Evolutionary conservation across 2,797 vertebrate species (phyloP).

Genomic region (Melanotaenia boesemani): DNA sequence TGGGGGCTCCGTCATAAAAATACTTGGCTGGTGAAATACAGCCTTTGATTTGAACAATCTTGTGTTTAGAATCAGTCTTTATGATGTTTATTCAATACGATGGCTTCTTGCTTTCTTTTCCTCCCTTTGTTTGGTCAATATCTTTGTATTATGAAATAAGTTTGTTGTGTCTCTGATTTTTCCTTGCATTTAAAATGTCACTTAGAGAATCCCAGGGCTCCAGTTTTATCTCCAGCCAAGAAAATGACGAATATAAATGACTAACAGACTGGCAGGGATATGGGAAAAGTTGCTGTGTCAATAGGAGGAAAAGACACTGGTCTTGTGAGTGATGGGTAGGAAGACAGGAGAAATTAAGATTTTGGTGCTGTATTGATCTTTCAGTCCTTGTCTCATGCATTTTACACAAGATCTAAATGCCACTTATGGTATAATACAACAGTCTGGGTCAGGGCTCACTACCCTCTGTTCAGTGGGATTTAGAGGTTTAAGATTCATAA

Average conservation of each 20-base stretch:
- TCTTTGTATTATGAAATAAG: conserved; percentile 66
- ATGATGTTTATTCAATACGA: conserved; percentile 65
- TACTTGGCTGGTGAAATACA: conserved; percentile 52
- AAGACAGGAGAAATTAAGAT: conserved; percentile 77
- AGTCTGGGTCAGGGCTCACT: conserved; percentile 62
- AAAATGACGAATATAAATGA: conserved; percentile 81
- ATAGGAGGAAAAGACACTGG: conserved; percentile 60
- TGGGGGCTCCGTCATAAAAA: conserved; percentile 34
- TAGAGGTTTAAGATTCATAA: conserved; percentile 59
- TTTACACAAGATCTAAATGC: conserved; percentile 83
- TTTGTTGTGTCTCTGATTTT: conserved; percentile 53
- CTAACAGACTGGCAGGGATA: conserved; percentile 74
- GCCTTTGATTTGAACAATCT: conserved; percentile 41
- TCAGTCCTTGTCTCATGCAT: conserved; percentile 79
- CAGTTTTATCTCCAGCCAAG: conserved; percentile 66
- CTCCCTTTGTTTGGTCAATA: conserved; percentile 61
- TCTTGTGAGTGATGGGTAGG: conserved; percentile 66
- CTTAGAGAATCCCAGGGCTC: conserved; percentile 54
- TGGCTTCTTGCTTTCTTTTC: conserved; percentile 57
- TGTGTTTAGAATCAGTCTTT: conserved; percentile 61
- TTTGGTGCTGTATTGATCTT: conserved; percentile 75
- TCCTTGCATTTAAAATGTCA: conserved; percentile 71
- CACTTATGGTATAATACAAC: conserved; percentile 76
- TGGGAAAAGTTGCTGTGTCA: conserved; percentile 72
- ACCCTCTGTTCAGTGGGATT: conserved; percentile 70